Percentiles rank a stretch among this genome's conserved stretches.
These are phyloP conservation scores for Poeciliopsis presidionis DNA, from an alignment of 2,797 vertebrate genomes.

Conservation along the genomic window DNA sequence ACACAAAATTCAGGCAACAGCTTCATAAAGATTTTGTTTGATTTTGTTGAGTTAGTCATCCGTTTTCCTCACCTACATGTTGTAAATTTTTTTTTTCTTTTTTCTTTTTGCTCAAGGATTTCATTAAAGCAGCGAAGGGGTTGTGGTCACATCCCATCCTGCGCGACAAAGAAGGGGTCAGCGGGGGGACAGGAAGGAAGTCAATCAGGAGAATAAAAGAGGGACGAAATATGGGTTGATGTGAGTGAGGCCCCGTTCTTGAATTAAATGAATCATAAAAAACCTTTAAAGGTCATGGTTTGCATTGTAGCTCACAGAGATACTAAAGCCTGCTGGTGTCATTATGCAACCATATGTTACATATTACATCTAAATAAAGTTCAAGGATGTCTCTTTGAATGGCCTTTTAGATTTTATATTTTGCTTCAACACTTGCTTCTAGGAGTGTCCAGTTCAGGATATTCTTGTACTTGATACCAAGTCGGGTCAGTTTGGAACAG, in stretches of 20 bases:
- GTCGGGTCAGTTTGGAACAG: background rate
- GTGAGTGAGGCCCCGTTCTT: background rate
- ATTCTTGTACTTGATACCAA: background rate
- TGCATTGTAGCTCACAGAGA: slow-evolving; percentile 34
- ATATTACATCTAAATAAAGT: slow-evolving; percentile 6
- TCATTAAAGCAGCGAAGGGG: slow-evolving; percentile 23
- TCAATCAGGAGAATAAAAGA: slow-evolving; percentile 41
- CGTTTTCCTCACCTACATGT: slow-evolving; percentile 13
- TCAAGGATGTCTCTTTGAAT: slow-evolving; percentile 3
- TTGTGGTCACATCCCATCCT: slow-evolving; percentile 35
- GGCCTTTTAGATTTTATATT: background rate
- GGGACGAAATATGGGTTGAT: slow-evolving; percentile 24
- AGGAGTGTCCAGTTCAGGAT: background rate
- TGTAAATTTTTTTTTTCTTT: slow-evolving; percentile 3
- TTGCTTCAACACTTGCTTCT: background rate
- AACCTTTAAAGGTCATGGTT: slow-evolving; percentile 11
- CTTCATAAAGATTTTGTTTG: slow-evolving; percentile 18
- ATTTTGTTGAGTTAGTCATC: slow-evolving; percentile 12
- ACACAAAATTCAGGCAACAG: slow-evolving; percentile 23
- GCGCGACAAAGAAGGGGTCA: slow-evolving; percentile 33
- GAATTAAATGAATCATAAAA: slow-evolving; percentile 10
- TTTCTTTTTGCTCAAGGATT: slow-evolving; percentile 26
- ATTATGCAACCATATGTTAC: slow-evolving; percentile 22
- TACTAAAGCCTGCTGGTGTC: slow-evolving; percentile 21
- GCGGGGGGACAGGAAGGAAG: slow-evolving; percentile 27